A percentile compares a stretch with the other conserved stretches of the same genome.
Evolutionary conservation across 2,797 vertebrate species (phyloP).

Genomic region (Lithobates sylvaticus): DNA sequence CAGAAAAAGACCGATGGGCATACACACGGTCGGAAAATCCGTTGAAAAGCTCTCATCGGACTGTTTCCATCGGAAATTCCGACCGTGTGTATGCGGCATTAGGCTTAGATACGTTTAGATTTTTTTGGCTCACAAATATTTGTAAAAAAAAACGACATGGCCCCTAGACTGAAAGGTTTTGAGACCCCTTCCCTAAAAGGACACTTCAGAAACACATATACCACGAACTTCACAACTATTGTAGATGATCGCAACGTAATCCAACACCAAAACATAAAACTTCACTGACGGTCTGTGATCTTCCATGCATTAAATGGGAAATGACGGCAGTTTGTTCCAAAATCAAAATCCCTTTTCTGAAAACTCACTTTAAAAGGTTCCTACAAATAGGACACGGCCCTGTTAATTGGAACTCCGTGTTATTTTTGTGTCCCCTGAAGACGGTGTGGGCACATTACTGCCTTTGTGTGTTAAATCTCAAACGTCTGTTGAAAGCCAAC

Average conservation of each 20-base stretch:
- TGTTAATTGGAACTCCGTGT: not conserved
- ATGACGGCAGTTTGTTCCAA: not conserved
- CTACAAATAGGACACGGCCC: not conserved
- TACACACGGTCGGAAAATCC: no score
- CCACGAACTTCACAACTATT: not conserved
- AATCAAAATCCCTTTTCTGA: not conserved
- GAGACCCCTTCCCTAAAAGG: not conserved
- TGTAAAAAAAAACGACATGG: no score
- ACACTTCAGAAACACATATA: not conserved
- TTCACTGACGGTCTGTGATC: not conserved
- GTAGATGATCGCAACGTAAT: not conserved
- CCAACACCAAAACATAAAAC: not conserved
- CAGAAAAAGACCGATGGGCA: no score
- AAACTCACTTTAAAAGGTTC: not conserved
- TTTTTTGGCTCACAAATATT: no score
- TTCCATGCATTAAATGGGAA: not conserved
- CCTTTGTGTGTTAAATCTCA: slow-evolving; percentile 1
- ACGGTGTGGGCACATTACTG: slow-evolving; percentile 20
- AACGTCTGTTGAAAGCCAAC: not conserved
- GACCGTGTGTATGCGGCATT: no score
- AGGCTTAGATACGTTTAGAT: no score
- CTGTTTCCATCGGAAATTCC: no score
- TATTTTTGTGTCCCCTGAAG: slow-evolving; percentile 12
- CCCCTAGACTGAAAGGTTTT: no score
- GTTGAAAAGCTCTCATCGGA: no score